phyloP scores from a whole-genome alignment of 2,113 vertebrate genomes.

The Carollia perspicillata region DNA sequence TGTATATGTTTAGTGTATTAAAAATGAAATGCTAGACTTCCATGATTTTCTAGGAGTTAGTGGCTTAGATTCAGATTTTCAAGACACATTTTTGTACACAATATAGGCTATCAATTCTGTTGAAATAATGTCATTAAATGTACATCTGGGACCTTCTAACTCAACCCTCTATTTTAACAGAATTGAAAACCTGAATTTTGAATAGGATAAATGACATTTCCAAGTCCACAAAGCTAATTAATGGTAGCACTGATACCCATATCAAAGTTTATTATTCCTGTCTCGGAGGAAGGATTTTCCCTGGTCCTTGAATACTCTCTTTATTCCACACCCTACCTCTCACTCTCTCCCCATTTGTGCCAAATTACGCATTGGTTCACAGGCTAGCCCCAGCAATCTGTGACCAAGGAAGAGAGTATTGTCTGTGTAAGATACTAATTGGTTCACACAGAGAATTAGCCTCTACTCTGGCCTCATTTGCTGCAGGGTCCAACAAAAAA shows the following conservation, averaged over 20 bases:
- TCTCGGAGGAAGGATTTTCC: not conserved
- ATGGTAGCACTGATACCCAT: not conserved
- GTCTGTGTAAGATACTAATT: slow-evolving; percentile 29
- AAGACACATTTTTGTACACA: not conserved
- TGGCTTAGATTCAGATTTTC: not conserved
- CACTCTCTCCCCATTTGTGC: not conserved
- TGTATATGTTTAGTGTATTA: not conserved
- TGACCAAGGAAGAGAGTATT: not conserved
- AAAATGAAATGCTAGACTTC: not conserved
- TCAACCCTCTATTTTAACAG: not conserved
- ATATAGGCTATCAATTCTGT: not conserved
- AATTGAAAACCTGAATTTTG: slow-evolving; percentile 11
- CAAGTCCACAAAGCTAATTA: not conserved
- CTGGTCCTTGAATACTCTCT: not conserved
- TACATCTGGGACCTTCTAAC: not conserved
- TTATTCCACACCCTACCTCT: not conserved
- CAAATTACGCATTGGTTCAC: slow-evolving; percentile 1
- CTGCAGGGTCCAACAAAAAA: not conserved
- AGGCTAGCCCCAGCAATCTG: not conserved
- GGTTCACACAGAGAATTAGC: not conserved
- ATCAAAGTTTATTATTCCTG: not conserved
- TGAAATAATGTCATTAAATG: slow-evolving; percentile 23
- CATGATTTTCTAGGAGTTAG: not conserved
- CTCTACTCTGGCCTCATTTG: not conserved
- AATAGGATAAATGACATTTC: not conserved